phyloP scores from a whole-genome alignment of 2,113 vertebrate genomes.

The Labeo catla region DNA sequence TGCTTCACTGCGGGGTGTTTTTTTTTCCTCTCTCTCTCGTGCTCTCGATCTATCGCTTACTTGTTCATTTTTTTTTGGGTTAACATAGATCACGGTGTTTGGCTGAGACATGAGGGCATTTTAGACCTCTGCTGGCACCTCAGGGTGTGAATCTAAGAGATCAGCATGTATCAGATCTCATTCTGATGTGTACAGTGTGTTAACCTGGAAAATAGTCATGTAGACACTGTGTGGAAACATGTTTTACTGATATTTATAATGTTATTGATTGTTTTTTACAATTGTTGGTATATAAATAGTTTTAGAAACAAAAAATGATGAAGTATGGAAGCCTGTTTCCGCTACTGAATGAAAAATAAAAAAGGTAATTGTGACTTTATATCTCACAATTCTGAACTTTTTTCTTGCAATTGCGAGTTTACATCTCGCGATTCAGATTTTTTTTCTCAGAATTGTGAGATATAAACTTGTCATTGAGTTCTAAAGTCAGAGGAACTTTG shows the following conservation, averaged over 20 bases:
- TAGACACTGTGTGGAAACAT: background rate
- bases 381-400: too few relatives aligned
- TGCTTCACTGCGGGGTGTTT: slow-evolving; percentile 55
- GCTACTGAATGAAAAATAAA: too few relatives aligned
- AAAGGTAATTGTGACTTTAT: too few relatives aligned
- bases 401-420: too few relatives aligned
- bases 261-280: background rate
- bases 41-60: slow-evolving; percentile 4
- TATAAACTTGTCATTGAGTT: too few relatives aligned
- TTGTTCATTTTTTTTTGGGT: slow-evolving; percentile 32
- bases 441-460: too few relatives aligned
- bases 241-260: background rate
- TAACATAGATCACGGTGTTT: slow-evolving; percentile 41
- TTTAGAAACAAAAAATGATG: background rate
- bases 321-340: background rate
- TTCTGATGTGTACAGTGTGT: slow-evolving; percentile 2
- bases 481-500: too few relatives aligned
- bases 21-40: background rate
- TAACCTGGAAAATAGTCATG: background rate
- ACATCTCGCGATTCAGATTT: too few relatives aligned
- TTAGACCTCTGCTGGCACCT: slow-evolving; percentile 37
- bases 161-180: background rate
- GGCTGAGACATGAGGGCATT: background rate
- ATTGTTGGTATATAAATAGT: too few relatives aligned
- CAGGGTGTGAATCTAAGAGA: background rate